Base-by-base conservation (phyloP, 2,797 vertebrate species). In the Chiropotes sagulatus region DNA sequence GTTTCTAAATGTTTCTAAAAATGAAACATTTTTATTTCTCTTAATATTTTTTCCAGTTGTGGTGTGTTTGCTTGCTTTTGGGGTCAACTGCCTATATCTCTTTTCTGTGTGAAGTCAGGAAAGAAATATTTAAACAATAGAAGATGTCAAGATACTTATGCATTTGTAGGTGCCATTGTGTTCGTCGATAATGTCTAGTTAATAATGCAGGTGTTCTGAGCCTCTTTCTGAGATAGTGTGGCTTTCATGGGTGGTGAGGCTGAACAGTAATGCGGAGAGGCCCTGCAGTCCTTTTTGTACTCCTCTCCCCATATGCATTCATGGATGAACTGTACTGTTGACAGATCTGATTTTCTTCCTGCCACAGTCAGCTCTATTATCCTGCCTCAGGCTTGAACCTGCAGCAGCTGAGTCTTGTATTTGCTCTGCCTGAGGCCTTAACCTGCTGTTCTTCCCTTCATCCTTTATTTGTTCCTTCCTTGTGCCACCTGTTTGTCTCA, bases 331-430 rank as follows among this genome's bases (percentile, higher is more conserved):
- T 20, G 13, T n/a, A 9, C 73, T 4, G 80, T 89, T 95, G 97
- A 98, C 97, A 97, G 95, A 24, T 90, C 91, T 96, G 96, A 81
- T 94, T 97, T 96, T 90, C 93, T 96, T 98, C 97, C 97, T 97
- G 90, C 96, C 81, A 73, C 67, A 83, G 75, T 96, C 98, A 98
- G 96, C 94, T 97, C 14, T 22, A 0, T 93, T 84, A 93, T 88
- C 97, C 98, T 3, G 67, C 98, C 98, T 98, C 94, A 13, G 95
- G 96, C 97, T 98, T 96, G 75, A 97, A 96, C 90, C 97, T 97
- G 94, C 97, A 96, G 94, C 96, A 97, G 90, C 76, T 94, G 96
- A 97, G 94, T 81, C 0, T 2, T 97, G 85, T 64, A 94, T 96
- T 94, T 97, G 93, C 98, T 96, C 97, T 98, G 98, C 98, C 98